Evolutionary conservation across 92 coral and sea anemone genomes (phyloP).

Genomic region (Phenganax stokvisi): DNA sequence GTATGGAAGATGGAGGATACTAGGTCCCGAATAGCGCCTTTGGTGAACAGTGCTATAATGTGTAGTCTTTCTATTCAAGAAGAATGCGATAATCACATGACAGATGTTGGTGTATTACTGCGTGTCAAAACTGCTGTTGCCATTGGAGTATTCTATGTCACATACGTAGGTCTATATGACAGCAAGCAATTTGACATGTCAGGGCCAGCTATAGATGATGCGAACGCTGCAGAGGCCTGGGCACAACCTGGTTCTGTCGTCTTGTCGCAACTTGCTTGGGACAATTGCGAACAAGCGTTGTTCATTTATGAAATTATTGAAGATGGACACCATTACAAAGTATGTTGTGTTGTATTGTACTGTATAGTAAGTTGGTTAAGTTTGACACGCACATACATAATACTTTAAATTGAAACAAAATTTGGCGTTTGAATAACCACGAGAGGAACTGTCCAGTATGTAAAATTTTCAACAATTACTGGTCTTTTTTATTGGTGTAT

Average conservation of each 20-base stretch:
- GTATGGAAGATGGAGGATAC: constrained; percentile 70
- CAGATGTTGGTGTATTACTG: constrained; percentile 85
- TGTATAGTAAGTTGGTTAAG: background rate
- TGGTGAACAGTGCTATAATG: constrained; percentile 87
- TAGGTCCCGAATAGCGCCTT: constrained; percentile 50
- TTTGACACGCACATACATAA: too few relatives aligned
- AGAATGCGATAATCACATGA: constrained; percentile 94
- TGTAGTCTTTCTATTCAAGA: constrained; percentile 93
- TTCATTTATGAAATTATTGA: constrained; percentile 73
- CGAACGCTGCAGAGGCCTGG: constrained; percentile 96
- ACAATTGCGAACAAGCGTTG: constrained; percentile 75
- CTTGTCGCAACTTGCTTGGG: constrained; percentile 76
- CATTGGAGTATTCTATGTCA: constrained; percentile 80
- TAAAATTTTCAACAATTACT: too few relatives aligned
- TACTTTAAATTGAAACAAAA: too few relatives aligned
- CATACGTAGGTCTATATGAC: constrained; percentile 79
- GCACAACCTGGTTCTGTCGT: constrained; percentile 96
- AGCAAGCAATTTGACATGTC: constrained; percentile 94
- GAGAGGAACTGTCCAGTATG: too few relatives aligned
- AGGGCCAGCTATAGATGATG: constrained; percentile 94
- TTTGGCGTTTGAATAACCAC: too few relatives aligned
- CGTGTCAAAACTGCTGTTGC: constrained; percentile 95
- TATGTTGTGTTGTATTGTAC: constrained; percentile 11
- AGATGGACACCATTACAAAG: constrained; percentile 82
- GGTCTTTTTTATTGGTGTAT: too few relatives aligned